phyloP scores from a whole-genome alignment of 2,797 vertebrate species.

The Syngnathus rostellatus region DNA sequence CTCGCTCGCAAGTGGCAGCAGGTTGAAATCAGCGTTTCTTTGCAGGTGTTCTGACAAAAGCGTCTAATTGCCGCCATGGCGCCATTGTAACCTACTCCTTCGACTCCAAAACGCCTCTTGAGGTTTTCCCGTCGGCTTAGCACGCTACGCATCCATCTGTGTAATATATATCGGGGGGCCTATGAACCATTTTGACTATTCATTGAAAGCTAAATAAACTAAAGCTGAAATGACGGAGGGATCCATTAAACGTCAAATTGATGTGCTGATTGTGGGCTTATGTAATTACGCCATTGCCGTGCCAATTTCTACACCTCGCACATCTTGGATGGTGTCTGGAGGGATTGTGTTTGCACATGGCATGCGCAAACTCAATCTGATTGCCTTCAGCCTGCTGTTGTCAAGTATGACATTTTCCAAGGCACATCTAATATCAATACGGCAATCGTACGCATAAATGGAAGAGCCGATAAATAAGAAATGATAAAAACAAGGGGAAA shows the following conservation, averaged over 20 bases:
- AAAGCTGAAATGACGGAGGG: conserved; percentile 29
- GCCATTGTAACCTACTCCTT: conserved; percentile 39
- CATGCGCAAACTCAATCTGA: neutral
- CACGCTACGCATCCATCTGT: conserved; percentile 39
- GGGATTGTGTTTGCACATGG: conserved; percentile 9
- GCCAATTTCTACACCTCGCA: conserved; percentile 24
- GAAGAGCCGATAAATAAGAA: conserved; percentile 16
- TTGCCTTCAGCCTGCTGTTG: conserved; percentile 8
- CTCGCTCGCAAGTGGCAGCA: conserved; percentile 33
- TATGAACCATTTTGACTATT: conserved; percentile 44
- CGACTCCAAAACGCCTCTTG: conserved; percentile 41
- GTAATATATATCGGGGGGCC: conserved; percentile 41
- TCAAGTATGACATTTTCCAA: conserved; percentile 34
- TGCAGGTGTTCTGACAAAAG: conserved; percentile 62
- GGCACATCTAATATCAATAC: conserved; percentile 34
- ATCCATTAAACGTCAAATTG: conserved; percentile 53
- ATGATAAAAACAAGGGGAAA: neutral
- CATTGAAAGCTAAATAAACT: conserved; percentile 53
- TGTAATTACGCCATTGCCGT: conserved; percentile 34
- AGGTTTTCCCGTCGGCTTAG: conserved; percentile 38
- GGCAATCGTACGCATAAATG: conserved; percentile 17
- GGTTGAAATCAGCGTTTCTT: conserved; percentile 45
- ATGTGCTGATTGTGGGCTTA: conserved; percentile 30
- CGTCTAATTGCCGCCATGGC: conserved; percentile 53
- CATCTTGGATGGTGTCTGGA: conserved; percentile 31